A percentile compares a stretch with the other conserved stretches of the same genome.
These are phyloP conservation scores for Pelochelys cantorii DNA, from an alignment of 2,797 vertebrate genomes.

Conservation along the genomic window DNA sequence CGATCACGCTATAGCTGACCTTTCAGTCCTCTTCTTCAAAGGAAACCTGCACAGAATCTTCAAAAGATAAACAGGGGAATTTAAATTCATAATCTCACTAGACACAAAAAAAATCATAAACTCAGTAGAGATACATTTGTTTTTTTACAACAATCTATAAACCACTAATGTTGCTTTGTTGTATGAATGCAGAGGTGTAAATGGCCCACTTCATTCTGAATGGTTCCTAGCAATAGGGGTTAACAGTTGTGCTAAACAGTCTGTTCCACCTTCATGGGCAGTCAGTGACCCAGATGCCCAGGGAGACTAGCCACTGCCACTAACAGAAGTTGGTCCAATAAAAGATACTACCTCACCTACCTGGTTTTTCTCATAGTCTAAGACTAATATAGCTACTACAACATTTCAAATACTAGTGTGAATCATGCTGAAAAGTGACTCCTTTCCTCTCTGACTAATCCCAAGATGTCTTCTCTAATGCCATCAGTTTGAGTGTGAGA, in stretches of 20 bases:
- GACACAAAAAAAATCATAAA: neutral
- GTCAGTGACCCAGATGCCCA: no score
- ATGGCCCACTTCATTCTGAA: neutral
- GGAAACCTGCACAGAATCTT: neutral
- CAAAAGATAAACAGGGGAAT: neutral
- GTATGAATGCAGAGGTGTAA: neutral
- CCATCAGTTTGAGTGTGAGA: conserved; percentile 62
- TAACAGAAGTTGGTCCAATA: neutral
- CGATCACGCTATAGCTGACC: neutral
- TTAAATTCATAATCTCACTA: neutral
- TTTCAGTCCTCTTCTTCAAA: neutral
- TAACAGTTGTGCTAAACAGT: neutral
- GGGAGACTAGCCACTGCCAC: neutral
- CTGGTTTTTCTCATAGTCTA: neutral
- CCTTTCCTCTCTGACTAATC: neutral
- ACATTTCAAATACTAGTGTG: neutral
- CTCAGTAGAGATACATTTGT: neutral
- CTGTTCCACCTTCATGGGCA: neutral
- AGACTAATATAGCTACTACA: neutral
- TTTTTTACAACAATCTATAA: neutral
- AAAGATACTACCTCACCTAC: neutral
- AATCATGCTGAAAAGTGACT: conserved; percentile 34
- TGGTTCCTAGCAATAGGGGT: neutral
- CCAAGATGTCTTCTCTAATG: neutral
- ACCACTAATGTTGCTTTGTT: neutral